Evolutionary conservation across 2,797 vertebrate genomes (phyloP).

Genomic region (Lophius americanus): DNA sequence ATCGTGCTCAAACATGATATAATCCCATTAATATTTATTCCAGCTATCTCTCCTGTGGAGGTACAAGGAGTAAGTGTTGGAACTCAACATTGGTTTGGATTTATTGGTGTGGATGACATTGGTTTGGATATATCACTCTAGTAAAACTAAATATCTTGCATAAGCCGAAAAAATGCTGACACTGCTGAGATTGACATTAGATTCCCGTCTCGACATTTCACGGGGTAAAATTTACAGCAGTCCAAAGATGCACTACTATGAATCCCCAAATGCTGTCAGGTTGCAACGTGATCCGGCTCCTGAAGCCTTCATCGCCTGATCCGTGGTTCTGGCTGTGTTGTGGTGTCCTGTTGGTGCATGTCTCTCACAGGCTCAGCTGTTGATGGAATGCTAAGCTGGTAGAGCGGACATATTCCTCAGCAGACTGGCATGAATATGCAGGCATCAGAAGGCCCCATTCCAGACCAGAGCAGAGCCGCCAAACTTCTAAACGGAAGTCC

Average conservation of each 20-base stretch:
- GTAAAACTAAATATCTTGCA: too few species aligned
- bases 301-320: constrained; percentile 41
- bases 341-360: constrained; percentile 66
- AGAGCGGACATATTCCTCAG: constrained; percentile 40
- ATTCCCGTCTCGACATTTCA: constrained; percentile 28
- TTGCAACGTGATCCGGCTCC: constrained; percentile 59
- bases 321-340: constrained; percentile 34
- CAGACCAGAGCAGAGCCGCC: constrained; percentile 5
- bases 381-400: constrained; percentile 65
- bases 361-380: constrained; percentile 73
- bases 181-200: too few species aligned
- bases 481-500: neutral
- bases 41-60: too few species aligned
- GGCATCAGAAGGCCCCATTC: constrained; percentile 5
- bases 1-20: too few species aligned
- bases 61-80: too few species aligned
- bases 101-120: too few species aligned
- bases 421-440: constrained; percentile 36
- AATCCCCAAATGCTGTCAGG: constrained; percentile 50
- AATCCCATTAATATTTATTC: too few species aligned
- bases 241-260: constrained; percentile 32
- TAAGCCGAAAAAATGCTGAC: too few species aligned
- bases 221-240: constrained; percentile 29
- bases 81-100: too few species aligned
- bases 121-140: too few species aligned